Evolutionary conservation across 2,888 invertebrate genomes (phyloP), one percentile per base, ranked within the genome.

Genomic region (Horisme vitalbata): DNA sequence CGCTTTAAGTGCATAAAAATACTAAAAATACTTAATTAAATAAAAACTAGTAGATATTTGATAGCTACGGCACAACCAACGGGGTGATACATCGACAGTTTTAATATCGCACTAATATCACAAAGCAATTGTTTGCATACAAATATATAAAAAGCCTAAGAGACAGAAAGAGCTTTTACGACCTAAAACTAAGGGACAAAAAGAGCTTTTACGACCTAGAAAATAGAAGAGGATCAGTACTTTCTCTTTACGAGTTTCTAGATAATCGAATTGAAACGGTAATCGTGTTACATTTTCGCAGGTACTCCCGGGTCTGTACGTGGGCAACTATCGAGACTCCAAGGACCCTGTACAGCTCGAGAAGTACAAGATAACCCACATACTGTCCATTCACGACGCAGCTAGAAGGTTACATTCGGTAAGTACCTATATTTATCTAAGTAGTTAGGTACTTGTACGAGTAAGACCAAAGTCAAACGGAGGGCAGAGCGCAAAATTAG

Each of bases 251-350:
- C 30, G 14, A 23, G 30, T 59, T 63, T 32, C 15, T 26, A 38
- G 14, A 15, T 38, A 23, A 38, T 31, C 14, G 7, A 11, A 11
- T 18, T 3, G 1, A 5, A 11, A 18, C 30, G 20, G 28, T 20
- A 20, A 15, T 4, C n/a, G n/a, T 11, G 0, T 30, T 27, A 11
- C 23, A 15, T 14, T 58, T 79, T 26, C 79, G 0, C 87, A 97
- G 97, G 96, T 99, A 72, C 92, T 99, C 69, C 95, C 97, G 63
- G 98, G 98, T 57, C 93, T 99, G 44, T 99, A 97, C 87, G 94
- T 99, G 68, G 98, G 98, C 52, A 98, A 97, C 87, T 97, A 98
- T 86, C 92, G 98, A 69, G 98, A 99, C 90, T 97, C 98, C 43
- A 97, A 97, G 82, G 98, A 99, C 85, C 90, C 94, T 24, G 93